Evolutionary conservation across 2,113 vertebrate species (phyloP), one percentile per base, ranked within the genome.

Genomic region (Tauraco erythrolophus): DNA sequence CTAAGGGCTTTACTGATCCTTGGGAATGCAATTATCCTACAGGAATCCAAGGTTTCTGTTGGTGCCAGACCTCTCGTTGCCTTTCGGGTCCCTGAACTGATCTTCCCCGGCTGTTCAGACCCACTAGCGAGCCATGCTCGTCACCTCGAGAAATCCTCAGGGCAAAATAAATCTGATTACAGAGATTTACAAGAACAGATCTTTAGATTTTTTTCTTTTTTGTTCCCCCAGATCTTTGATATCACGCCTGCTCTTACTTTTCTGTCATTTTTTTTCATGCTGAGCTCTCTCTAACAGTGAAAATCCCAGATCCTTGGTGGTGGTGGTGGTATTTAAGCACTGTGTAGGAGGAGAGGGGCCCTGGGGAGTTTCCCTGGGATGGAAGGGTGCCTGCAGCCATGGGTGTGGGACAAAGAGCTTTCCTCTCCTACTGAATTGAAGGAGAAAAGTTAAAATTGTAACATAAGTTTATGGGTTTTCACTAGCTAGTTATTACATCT

Each of bases 251-350:
- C 23, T 61, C 46, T 70, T 24, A 23, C 21, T 41, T 17, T 66
- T 28, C 23, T 13, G 8, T 5, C 9, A 4, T 22, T 22, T 43
- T 50, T 11, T 14, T 43, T 19, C 14, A 5, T 1, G 11, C n/a
- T 43, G n/a, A 53, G 50, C 11, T 3, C 14, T 30, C 35, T 48
- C 48, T 17, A 57, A 25, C 41, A 10, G n/a, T 14, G 53, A 28
- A 53, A 30, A 9, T n/a, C 68, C 48, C 33, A n/a, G 53, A 11
- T 30, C 39, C 22, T 19, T 19, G 28, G 4, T 0, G 2, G 7
- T 11, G 33, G 0, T 21, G 53, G 2, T 46, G 11, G 21, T 58
- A 3, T 57, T 51, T 60, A 33, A 39, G 28, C 3, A 0, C 37
- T 23, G 28, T 31, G 53, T 8, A 1, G 11, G 27, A 37, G 37